Base-by-base conservation (phyloP, 1,140 invertebrate genomes). In the Solen grandis region DNA sequence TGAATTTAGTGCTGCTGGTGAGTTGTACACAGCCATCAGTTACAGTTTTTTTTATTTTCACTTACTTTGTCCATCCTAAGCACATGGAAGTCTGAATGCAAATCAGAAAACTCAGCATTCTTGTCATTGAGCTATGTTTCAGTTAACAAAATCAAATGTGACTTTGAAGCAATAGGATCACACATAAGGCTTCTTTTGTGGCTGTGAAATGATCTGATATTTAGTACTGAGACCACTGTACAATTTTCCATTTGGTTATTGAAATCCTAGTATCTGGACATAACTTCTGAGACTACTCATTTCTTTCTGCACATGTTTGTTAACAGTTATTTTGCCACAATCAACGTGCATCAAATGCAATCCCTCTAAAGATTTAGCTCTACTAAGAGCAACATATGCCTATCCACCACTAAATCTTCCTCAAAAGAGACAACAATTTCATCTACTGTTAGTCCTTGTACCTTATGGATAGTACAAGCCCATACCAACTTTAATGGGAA, bases 321-420 rank as follows among this genome's bases (percentile, higher is more conserved):
- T 65, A 5, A 16, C 13, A 5, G 5, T 5, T 14, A 75, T 16
- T 13, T 46, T 31, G 4, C 16, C 13, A 22, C 13, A 3, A 46
- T 35, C 50, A 62, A 75, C 41, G 19, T 75, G 5, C 8, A 75
- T 2, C 0, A 75, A 16, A 29, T 60, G 35, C 33, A 75, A 31
- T 8, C 59, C 59, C 22, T 59, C 8, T 5, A 50, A 22, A 0
- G 57, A 25, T 36, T 46, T 60, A 5, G 50, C 38, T 29, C 72
- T 62, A 59, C 72, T 75, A 13, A 75, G 29, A 25, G 72, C 72
- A 22, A 75, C 72, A 75, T 75, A 75, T 25, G 72, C 72, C 35
- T 75, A 59, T 31, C 72, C 72, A 75, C 16, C 3, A 31, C 29
- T 41, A 38, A 62, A 62, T 10, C 50, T 14, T 35, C 22, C 33